Evolutionary conservation across 1,140 invertebrate species (phyloP).

Genomic region (Bombus waltoni): DNA sequence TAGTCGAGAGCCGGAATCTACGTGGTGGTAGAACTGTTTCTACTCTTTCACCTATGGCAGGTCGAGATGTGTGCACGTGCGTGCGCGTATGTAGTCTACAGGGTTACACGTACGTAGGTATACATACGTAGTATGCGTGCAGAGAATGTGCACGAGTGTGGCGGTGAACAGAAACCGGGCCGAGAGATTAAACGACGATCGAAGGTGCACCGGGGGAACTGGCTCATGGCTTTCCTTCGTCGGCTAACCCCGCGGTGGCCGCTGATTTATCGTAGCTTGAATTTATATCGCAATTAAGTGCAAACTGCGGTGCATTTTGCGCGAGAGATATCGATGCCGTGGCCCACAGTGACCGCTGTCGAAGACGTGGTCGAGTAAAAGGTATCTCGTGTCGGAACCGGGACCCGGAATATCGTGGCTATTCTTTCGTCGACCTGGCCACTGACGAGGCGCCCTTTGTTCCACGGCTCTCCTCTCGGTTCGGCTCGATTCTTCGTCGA

Average conservation of each 20-base stretch:
- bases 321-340: constrained; percentile 41
- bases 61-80: background rate
- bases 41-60: background rate
- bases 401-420: background rate
- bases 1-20: background rate
- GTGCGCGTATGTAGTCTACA: background rate
- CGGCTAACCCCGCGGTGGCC: constrained; percentile 30
- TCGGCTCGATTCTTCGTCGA: constrained; percentile 47
- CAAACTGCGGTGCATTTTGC: constrained; percentile 53
- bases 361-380: constrained; percentile 27
- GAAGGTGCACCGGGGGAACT: constrained; percentile 29
- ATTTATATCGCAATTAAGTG: constrained; percentile 66
- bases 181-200: constrained; percentile 61
- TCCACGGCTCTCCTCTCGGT: constrained; percentile 37
- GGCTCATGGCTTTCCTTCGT: constrained; percentile 48
- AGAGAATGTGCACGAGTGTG: background rate
- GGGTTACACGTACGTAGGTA: background rate
- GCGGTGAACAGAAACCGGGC: constrained; percentile 15
- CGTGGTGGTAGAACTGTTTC: background rate
- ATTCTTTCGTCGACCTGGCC: constrained; percentile 11
- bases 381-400: constrained; percentile 31
- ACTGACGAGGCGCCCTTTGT: constrained; percentile 13
- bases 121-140: constrained; percentile 8
- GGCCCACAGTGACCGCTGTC: constrained; percentile 12
- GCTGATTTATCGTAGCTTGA: constrained; percentile 56